Evolutionary conservation across 2,888 invertebrate genomes (phyloP), one percentile per base, ranked within the genome.

Genomic region (Drosophila tripunctata): DNA sequence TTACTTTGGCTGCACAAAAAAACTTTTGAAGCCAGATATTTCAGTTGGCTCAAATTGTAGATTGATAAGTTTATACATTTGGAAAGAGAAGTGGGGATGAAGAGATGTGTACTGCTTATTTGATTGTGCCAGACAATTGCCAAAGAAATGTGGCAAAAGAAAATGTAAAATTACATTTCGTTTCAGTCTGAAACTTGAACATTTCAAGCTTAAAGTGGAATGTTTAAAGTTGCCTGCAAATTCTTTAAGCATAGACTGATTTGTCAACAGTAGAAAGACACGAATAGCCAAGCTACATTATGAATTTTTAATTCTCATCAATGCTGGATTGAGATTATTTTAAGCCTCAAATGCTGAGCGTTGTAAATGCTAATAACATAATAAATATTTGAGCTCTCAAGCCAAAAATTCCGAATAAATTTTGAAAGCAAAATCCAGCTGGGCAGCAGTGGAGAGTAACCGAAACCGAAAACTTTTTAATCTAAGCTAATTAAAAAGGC

Each of bases 401-500:
- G 22, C 24, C n/a, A n/a, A 14, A 35, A 40, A 55, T 55, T 36
- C 35, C 17, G 51, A 54, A 75, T 68, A 75, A n/a, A 65, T 66
- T 73, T 60, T 63, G 12, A 31, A 38, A 30, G 33, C 10, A 17
- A 24, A 48, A 40, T 17, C 35, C 19, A 24, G 41, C 15, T 6
- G 15, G 10, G 35, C 27, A 35, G 64, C 44, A 70, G 62, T 41
- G 48, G 57, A 56, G 43, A 43, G 10, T 51, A n/a, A n/a, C n/a
- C n/a, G 52, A 24, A 58, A 14, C 51, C 48, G 24, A 62, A 61
- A 69, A 64, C 54, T 80, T 72, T 72, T 67, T 68, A 69, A 70
- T 63, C 71, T 61, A 66, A 67, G 66, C 78, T 73, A 71, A 68
- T 80, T 74, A 83, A 80, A 78, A 82, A 72, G 48, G 52, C 73